A percentile compares a stretch with the other conserved stretches of the same genome.
phyloP scores from a whole-genome alignment of 2,113 vertebrate genomes.

The Petrocephalus microphthalmus region DNA sequence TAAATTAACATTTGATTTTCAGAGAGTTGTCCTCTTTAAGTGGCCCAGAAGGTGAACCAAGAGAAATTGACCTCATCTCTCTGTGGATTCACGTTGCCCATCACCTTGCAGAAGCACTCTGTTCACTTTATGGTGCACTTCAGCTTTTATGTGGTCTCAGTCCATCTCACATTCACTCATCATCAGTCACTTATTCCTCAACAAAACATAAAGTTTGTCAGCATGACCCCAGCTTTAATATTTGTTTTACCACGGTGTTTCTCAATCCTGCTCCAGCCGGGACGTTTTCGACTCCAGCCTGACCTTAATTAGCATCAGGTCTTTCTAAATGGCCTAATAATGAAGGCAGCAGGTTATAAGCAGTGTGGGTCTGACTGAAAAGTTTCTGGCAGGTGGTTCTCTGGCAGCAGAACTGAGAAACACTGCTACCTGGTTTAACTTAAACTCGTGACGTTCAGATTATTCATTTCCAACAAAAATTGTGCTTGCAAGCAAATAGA shows the following conservation, averaged over 20 bases:
- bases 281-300: too few species aligned
- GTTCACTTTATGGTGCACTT: background rate
- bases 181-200: background rate
- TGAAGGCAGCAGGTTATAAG: too few species aligned
- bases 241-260: background rate
- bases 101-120: background rate
- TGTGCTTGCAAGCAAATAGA: background rate
- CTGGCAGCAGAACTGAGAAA: too few species aligned
- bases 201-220: background rate
- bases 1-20: too few species aligned
- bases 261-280: too few species aligned
- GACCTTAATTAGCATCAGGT: too few species aligned
- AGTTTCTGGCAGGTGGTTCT: too few species aligned
- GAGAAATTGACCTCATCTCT: too few species aligned
- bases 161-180: background rate
- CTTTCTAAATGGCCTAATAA: too few species aligned
- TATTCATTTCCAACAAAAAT: background rate
- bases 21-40: too few species aligned
- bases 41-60: too few species aligned
- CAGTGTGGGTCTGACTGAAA: too few species aligned
- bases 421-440: background rate
- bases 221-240: background rate
- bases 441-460: background rate
- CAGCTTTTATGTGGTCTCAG: background rate
- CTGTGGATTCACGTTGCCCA: background rate